Base-by-base conservation (phyloP, 1,140 invertebrate species). In the Armadillidium nasatum region DNA sequence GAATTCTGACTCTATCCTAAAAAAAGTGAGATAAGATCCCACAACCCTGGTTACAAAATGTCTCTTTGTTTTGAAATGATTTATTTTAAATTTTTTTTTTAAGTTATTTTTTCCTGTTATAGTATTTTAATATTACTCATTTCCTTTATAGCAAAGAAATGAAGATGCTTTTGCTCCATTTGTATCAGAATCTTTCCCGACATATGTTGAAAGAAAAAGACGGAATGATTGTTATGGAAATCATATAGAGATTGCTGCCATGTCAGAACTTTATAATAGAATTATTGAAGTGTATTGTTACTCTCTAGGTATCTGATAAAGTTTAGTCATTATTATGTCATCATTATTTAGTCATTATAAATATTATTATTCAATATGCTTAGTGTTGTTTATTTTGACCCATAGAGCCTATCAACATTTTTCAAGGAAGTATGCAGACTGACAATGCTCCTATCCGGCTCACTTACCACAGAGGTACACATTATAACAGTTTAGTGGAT, bases 221-320 rank as follows among this genome's bases (percentile, higher is more conserved):
- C 86, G 88, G 76, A 90, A 91, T 78, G 89, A 90, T 84, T 92
- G 92, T 68, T 94, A 96, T 86, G 94, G 94, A 54, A 97, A 97
- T 86, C 94, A 97, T 84, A 90, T 97, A 81, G 94, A 97, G 86
- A 94, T 97, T 83, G 94, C 97, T 85, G 94, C 94, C 43, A 90
- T 97, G 87, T 93, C 92, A 79, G 94, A 97, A 87, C 90, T 97
- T 85, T 97, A 94, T 84, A 95, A 94, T 85, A 87, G 94, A 80
- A 92, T 91, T n/a, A 91, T 97, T 78, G 94, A 97, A 87, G 91
- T 97, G 7, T 97, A 94, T 85, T 93, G 94, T 83, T 96, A 96
- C 83, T 89, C 90, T 82, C 88, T 89, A 83, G 91, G 92, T 94
- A 85, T 33, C 33, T 33, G 33, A 33, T 33, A 33, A 33, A 33